Evolutionary conservation across 2,797 vertebrate genomes (phyloP).

Genomic region (Hozukius guyotensis): DNA sequence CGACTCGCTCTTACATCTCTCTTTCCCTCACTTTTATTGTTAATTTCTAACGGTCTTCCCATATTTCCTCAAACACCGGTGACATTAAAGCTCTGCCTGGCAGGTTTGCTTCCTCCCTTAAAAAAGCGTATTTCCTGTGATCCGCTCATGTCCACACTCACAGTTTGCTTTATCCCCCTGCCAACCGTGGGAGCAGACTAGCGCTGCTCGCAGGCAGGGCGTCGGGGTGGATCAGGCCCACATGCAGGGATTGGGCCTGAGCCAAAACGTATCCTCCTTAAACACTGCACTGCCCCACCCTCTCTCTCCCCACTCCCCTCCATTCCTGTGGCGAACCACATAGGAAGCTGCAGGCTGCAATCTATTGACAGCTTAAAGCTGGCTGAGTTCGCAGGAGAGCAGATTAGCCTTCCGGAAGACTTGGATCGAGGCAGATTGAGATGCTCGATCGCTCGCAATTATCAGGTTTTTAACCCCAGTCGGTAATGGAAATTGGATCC

Average conservation of each 20-base stretch:
- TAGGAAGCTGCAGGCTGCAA: slow-evolving; percentile 65
- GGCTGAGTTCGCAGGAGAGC: slow-evolving; percentile 41
- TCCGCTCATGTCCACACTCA: not conserved
- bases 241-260: slow-evolving; percentile 62
- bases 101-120: not conserved
- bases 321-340: slow-evolving; percentile 71
- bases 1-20: not conserved
- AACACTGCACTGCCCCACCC: slow-evolving; percentile 70
- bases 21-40: not conserved
- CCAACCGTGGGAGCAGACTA: slow-evolving; percentile 19
- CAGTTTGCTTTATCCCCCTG: not conserved
- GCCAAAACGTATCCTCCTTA: slow-evolving; percentile 66
- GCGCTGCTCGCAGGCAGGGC: slow-evolving; percentile 32
- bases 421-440: slow-evolving; percentile 23
- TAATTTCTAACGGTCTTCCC: not conserved
- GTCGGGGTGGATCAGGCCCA: slow-evolving; percentile 50
- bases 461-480: slow-evolving; percentile 15
- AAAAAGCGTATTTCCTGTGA: slow-evolving; percentile 1
- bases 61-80: not conserved
- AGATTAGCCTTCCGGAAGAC: slow-evolving; percentile 45
- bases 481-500: not conserved
- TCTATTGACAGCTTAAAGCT: slow-evolving; percentile 60
- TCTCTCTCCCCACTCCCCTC: slow-evolving; percentile 40
- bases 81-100: not conserved
- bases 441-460: slow-evolving; percentile 6